Evolutionary conservation across 2,113 vertebrate genomes (phyloP).

Genomic region (Ascaphus truei): DNA sequence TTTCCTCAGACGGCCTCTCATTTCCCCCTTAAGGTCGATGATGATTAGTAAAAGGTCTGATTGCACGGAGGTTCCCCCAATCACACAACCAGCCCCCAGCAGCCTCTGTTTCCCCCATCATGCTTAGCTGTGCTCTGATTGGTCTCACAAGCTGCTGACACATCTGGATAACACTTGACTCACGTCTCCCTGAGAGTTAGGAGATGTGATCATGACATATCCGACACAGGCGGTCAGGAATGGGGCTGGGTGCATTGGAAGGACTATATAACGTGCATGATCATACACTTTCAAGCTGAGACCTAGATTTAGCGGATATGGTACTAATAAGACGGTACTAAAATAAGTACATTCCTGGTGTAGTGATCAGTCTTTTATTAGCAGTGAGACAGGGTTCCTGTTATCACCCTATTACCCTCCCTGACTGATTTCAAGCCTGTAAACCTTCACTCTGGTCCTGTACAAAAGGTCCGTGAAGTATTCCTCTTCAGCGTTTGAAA

Average conservation of each 20-base stretch:
- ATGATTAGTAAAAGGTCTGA: conserved; percentile 50
- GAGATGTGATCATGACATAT: conserved; percentile 28
- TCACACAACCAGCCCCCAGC: conserved; percentile 44
- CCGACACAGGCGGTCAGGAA: conserved; percentile 36
- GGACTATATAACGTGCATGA: conserved; percentile 21
- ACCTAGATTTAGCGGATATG: too few species aligned
- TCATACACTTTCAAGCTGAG: conserved; percentile 44
- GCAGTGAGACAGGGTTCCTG: too few species aligned
- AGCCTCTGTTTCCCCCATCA: conserved; percentile 39
- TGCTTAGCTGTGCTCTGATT: conserved; percentile 18
- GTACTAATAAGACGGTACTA: too few species aligned
- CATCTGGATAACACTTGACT: conserved; percentile 17
- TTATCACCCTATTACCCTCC: too few species aligned
- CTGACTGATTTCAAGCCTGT: too few species aligned
- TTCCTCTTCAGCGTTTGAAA: too few species aligned
- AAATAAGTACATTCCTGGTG: too few species aligned
- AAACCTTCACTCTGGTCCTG: too few species aligned
- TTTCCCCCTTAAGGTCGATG: too few species aligned
- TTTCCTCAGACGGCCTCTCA: too few species aligned
- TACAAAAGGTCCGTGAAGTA: too few species aligned
- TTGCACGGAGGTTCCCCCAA: conserved; percentile 27
- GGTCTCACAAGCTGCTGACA: conserved; percentile 45
- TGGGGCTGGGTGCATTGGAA: conserved; percentile 37
- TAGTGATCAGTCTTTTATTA: too few species aligned
- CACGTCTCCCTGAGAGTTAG: not conserved